These are phyloP conservation scores for Nasua narica DNA, from an alignment of 2,797 vertebrate genomes.

Conservation along the genomic window DNA sequence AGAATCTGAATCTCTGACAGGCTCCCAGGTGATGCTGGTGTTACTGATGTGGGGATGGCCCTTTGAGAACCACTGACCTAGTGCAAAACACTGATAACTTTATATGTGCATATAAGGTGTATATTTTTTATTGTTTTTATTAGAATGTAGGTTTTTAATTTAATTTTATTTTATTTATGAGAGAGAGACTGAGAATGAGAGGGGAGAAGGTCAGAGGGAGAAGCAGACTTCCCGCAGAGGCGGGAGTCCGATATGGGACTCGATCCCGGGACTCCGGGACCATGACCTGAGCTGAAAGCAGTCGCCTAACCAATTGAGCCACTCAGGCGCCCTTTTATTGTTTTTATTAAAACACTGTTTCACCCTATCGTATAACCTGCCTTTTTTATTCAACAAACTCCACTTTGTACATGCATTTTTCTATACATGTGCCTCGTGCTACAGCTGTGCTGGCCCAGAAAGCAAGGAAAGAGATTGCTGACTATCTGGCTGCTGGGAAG, in stretches of 20 bases:
- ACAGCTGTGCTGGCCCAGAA: slow-evolving; percentile 92
- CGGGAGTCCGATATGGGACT: too few species aligned
- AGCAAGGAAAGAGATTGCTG: slow-evolving; percentile 93
- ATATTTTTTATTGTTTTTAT: neutral
- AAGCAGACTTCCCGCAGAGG: too few species aligned
- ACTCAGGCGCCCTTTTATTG: too few species aligned
- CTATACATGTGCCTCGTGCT: neutral
- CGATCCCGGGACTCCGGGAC: too few species aligned
- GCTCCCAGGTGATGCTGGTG: neutral
- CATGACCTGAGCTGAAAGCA: too few species aligned
- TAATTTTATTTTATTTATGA: too few species aligned
- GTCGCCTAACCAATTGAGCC: too few species aligned
- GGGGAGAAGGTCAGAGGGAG: too few species aligned
- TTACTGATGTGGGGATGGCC: neutral
- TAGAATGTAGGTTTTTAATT: too few species aligned
- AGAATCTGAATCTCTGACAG: neutral
- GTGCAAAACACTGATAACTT: neutral
- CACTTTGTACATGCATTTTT: neutral
- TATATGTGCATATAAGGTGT: neutral
- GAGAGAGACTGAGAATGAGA: too few species aligned
- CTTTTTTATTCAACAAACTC: neutral
- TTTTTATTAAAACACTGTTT: neutral
- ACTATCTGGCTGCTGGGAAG: slow-evolving; percentile 90
- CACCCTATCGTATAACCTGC: neutral
- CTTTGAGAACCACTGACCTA: neutral